Evolutionary conservation across 2,888 invertebrate species (phyloP).

Genomic region (Stenichneumon culpator): DNA sequence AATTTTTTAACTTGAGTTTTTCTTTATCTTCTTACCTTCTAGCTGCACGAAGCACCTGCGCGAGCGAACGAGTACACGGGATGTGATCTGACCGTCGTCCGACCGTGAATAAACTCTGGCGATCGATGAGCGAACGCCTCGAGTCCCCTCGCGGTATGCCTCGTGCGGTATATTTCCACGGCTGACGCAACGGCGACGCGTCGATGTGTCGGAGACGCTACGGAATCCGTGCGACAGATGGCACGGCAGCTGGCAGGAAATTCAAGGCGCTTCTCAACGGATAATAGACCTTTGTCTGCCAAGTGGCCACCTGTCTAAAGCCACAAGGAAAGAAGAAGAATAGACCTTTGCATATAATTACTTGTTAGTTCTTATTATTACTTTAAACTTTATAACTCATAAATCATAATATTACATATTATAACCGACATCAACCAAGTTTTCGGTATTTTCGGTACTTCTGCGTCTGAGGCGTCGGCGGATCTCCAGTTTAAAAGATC

Average conservation of each 20-base stretch:
- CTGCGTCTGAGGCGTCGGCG: too few species aligned
- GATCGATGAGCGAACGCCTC: constrained; percentile 72
- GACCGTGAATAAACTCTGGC: constrained; percentile 74
- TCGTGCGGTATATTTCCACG: constrained; percentile 67
- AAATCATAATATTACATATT: neutral
- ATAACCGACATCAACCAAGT: too few species aligned
- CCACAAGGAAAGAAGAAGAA: too few species aligned
- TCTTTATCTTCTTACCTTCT: constrained; percentile 69
- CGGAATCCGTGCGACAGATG: constrained; percentile 12
- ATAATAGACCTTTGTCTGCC: neutral
- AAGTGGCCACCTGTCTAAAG: too few species aligned
- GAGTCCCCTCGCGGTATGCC: constrained; percentile 27
- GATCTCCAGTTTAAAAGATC: too few species aligned
- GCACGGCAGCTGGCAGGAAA: neutral
- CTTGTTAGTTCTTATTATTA: too few species aligned
- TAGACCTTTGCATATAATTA: neutral
- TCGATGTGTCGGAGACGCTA: neutral
- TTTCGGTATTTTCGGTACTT: too few species aligned
- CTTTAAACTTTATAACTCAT: too few species aligned
- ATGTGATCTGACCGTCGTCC: constrained; percentile 72
- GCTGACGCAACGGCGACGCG: constrained; percentile 75
- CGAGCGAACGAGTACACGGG: constrained; percentile 57
- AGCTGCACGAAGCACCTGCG: constrained; percentile 68
- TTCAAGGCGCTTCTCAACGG: constrained; percentile 15
- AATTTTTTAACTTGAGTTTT: neutral